phyloP scores from a whole-genome alignment of 2,113 vertebrate species.

The Epinephelus fuscoguttatus region DNA sequence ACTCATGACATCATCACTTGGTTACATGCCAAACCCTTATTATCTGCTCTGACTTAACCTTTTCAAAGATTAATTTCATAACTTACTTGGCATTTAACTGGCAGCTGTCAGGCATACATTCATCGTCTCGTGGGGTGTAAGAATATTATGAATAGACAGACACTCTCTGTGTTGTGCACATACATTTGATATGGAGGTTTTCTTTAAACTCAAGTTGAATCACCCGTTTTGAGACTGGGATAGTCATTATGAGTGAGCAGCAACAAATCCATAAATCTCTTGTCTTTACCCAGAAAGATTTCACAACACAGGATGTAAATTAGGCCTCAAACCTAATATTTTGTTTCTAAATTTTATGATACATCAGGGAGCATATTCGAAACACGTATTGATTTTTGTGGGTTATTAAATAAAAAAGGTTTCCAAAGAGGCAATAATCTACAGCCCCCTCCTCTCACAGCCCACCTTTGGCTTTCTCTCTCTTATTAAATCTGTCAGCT shows the following conservation, averaged over 20 bases:
- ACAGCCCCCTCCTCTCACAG: not conserved
- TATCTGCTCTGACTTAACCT: not conserved
- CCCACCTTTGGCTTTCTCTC: constrained; percentile 23
- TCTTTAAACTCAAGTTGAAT: not conserved
- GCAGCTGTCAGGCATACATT: not conserved
- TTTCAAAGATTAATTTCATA: not conserved
- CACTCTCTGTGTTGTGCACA: not conserved
- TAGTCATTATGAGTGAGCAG: not conserved
- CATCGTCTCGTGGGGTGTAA: not conserved
- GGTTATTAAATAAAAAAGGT: constrained; percentile 46
- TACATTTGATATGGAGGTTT: not conserved
- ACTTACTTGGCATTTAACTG: not conserved
- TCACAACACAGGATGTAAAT: constrained; percentile 1
- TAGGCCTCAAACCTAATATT: not conserved
- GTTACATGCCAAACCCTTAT: not conserved
- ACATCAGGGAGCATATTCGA: not conserved
- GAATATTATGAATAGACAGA: not conserved
- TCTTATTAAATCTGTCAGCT: constrained; percentile 50
- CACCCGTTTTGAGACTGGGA: not conserved
- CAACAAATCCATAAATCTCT: not conserved
- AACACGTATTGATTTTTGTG: constrained; percentile 51
- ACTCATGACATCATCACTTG: not conserved
- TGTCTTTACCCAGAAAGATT: constrained; percentile 1
- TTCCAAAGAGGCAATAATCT: constrained; percentile 36
- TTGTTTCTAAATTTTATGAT: constrained; percentile 3